Evolutionary conservation across 2,888 invertebrate species (phyloP).

Genomic region (Chouioia cunea): DNA sequence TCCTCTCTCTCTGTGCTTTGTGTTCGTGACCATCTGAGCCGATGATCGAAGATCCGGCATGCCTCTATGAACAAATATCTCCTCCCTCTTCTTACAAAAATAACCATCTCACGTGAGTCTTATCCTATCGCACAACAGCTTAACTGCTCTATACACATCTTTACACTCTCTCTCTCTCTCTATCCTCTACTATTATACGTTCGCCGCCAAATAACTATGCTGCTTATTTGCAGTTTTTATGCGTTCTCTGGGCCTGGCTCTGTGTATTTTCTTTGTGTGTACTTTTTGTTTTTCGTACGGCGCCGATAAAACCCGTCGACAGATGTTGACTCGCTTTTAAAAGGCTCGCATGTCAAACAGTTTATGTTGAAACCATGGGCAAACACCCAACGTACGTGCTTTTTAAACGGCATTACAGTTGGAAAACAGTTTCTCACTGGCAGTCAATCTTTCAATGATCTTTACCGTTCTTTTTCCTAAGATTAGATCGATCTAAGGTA

Average conservation of each 20-base stretch:
- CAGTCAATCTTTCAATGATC: too few relatives aligned
- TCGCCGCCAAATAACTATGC: too few relatives aligned
- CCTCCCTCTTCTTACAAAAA: conserved; percentile 50
- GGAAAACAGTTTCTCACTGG: too few relatives aligned
- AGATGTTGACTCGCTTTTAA: not conserved
- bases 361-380: too few relatives aligned
- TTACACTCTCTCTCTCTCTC: not conserved
- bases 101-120: conserved; percentile 49
- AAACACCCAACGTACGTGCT: too few relatives aligned
- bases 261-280: not conserved
- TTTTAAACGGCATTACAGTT: too few relatives aligned
- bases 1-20: conserved; percentile 70
- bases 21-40: conserved; percentile 69
- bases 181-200: conserved; percentile 3
- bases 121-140: conserved; percentile 47
- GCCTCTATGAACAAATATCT: conserved; percentile 52
- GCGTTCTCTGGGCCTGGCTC: conserved; percentile 1
- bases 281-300: not conserved
- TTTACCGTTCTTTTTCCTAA: too few relatives aligned
- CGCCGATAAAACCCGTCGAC: not conserved
- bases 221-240: too few relatives aligned
- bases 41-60: conserved; percentile 67
- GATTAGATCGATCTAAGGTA: too few relatives aligned
- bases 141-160: conserved; percentile 1
- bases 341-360: too few relatives aligned